Base-by-base conservation (phyloP, 2,113 vertebrate genomes). In the Toxotes jaculatrix region DNA sequence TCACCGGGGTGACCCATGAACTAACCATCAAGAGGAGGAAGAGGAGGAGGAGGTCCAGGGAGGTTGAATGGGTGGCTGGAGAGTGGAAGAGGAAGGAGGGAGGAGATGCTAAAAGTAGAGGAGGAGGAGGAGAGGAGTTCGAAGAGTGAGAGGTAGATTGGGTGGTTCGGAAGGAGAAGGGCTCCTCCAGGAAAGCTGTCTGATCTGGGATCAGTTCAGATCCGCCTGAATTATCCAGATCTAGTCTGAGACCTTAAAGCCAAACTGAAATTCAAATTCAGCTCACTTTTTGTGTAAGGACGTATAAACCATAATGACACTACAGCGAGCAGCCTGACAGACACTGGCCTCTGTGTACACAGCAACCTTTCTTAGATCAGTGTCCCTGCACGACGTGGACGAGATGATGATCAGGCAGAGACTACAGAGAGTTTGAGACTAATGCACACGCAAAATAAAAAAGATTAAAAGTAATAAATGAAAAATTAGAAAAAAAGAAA, bases 1-100 rank as follows among this genome's bases (percentile, higher is more conserved):
- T 94, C 88, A 88, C 92, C 88, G 68, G 38, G 87, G 57, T 94
- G 93, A 95, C 93, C 94, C 90, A 53, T 93, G 93, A 92, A 90
- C 89, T 85, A 77, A 53, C 79, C 90, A 87, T 91, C 79, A 62
- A 87, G 91, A 86, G 84, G 66, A 47, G 70, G 51, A 42, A 70
- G 70, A 73, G 73, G 71, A 62, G 63, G 68, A 47, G 47, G 56
- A 66, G 49, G 57, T 49, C 11, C 23, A 16, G 65, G 72, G 78
- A 27, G 74, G 70, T 21, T 66, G 23, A 88, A 79, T 74, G 75
- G 74, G 47, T 51, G 82, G 63, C 66, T 73, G 65, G 34, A 74
- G 65, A 56, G 63, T 1, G n/a, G 74, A 64, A 4, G 57, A 47
- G 64, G 63, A 53, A 74, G 34, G 40, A 42, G 56, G 62, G 56